Conservation (phyloP, 2,113 vertebrate genomes). For the Pipa parva region DNA sequence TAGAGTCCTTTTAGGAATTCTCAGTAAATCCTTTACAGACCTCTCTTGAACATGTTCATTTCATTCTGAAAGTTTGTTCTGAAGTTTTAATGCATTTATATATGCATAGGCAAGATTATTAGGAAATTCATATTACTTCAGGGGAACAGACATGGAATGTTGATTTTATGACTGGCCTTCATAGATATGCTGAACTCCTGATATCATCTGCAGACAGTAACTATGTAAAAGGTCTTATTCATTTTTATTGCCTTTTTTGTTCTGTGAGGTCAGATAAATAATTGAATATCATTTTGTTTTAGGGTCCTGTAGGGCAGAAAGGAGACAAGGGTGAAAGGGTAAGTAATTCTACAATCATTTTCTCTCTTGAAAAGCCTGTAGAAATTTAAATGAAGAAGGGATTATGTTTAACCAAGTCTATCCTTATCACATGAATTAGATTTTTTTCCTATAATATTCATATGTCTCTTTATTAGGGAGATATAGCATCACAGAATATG, state of each 20-base stretch:
- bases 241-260: constrained; percentile 5
- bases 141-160: constrained; percentile 1
- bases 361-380: background rate
- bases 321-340: constrained; percentile 96
- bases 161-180: constrained; percentile 10
- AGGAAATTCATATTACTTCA: background rate
- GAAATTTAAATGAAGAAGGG: too few relatives aligned
- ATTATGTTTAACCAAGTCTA: background rate
- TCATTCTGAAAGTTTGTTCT: background rate
- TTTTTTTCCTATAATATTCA: background rate
- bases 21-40: background rate
- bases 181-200: background rate
- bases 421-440: background rate
- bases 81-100: background rate
- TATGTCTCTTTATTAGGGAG: constrained; percentile 67
- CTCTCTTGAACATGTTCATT: background rate
- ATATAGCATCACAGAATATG: constrained; percentile 94
- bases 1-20: background rate
- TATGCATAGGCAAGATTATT: background rate
- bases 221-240: constrained; percentile 7
- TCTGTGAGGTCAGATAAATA: constrained; percentile 31
- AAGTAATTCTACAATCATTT: constrained; percentile 62
- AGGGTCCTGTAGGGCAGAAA: constrained; percentile 80
- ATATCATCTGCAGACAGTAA: constrained; percentile 8
- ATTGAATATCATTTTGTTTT: constrained; percentile 50